A percentile compares a stretch with the other conserved stretches of the same genome.
phyloP scores from a whole-genome alignment of 2,797 vertebrate genomes.

The Selene dorsalis region DNA sequence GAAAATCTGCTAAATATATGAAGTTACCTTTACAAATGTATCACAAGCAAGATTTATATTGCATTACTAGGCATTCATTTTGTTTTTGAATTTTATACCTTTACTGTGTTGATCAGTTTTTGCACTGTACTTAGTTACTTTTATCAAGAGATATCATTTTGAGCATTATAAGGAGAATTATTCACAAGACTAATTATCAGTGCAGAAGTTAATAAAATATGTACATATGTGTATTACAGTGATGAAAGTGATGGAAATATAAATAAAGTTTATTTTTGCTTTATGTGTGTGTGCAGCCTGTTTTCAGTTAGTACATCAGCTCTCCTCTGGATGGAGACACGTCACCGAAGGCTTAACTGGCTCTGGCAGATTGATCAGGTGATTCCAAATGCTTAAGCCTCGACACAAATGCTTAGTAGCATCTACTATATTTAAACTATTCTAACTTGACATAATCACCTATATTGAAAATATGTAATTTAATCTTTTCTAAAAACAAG shows the following conservation, averaged over 20 bases:
- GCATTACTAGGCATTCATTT: background rate
- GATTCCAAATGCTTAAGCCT: background rate
- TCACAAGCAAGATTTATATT: background rate
- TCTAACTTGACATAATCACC: background rate
- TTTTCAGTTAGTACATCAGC: conserved; percentile 26
- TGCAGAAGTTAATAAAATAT: background rate
- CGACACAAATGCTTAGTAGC: background rate
- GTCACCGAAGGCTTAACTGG: conserved; percentile 6
- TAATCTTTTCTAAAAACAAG: background rate
- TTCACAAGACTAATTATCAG: background rate
- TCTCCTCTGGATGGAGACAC: conserved; percentile 69
- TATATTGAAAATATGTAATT: fast-evolving
- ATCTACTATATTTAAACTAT: background rate
- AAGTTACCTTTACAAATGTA: background rate
- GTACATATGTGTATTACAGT: background rate
- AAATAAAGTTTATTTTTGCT: conserved; percentile 74
- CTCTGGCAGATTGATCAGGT: background rate
- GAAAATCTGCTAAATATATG: background rate
- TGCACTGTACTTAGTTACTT: background rate
- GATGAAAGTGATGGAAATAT: conserved; percentile 23
- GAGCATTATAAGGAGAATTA: background rate
- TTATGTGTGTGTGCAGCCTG: background rate
- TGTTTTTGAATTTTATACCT: background rate
- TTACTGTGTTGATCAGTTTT: background rate
- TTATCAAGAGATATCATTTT: background rate